Conservation (phyloP, 2,113 vertebrate genomes). For the Psettodes erumei region DNA sequence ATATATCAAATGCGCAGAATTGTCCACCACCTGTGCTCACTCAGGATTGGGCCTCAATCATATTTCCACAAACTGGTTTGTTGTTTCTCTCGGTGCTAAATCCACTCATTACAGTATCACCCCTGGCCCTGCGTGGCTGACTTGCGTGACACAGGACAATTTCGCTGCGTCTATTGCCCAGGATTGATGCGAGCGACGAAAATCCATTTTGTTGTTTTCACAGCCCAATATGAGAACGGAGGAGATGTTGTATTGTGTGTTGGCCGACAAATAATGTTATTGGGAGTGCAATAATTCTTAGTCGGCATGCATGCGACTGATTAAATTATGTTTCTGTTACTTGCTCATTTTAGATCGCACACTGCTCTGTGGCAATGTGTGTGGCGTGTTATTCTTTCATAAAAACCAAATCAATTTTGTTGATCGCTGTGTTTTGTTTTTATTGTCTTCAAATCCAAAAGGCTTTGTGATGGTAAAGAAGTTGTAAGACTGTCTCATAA, state of each 20-base stretch:
- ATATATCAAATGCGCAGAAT: neutral
- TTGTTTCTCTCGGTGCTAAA: constrained; percentile 30
- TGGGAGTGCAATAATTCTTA: constrained; percentile 42
- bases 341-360: constrained; percentile 14
- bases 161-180: constrained; percentile 9
- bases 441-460: constrained; percentile 8
- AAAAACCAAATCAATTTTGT: constrained; percentile 27
- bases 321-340: constrained; percentile 44
- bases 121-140: constrained; percentile 22
- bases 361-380: neutral
- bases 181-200: constrained; percentile 43
- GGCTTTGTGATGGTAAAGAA: neutral
- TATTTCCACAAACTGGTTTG: constrained; percentile 27
- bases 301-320: constrained; percentile 11
- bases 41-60: constrained; percentile 2
- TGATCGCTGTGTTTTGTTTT: constrained; percentile 26
- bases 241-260: neutral
- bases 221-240: constrained; percentile 27
- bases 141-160: constrained; percentile 33
- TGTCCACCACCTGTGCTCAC: constrained; percentile 25
- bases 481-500: neutral
- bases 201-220: constrained; percentile 31
- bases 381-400: constrained; percentile 45
- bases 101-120: constrained; percentile 41
- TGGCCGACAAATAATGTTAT: constrained; percentile 26